A percentile compares a stretch with the other conserved stretches of the same genome.
These are phyloP conservation scores for Pedetes capensis DNA, from an alignment of 2,113 vertebrate species.

Conservation along the genomic window DNA sequence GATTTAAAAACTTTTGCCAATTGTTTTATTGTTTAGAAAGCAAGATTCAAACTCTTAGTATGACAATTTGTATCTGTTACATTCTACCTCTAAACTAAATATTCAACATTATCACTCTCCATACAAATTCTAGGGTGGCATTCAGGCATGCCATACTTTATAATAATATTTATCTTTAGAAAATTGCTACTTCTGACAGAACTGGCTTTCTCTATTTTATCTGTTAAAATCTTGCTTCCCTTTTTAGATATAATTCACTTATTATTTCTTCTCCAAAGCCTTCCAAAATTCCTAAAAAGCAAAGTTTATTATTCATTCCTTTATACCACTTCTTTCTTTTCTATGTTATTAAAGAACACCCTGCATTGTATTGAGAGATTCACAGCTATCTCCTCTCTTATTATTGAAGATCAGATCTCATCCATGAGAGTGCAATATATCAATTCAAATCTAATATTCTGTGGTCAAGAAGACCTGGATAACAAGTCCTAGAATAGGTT, in stretches of 20 bases:
- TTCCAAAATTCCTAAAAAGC: slow-evolving; percentile 3
- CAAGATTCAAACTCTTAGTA: neutral
- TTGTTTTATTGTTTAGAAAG: neutral
- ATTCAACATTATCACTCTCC: neutral
- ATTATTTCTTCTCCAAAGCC: neutral
- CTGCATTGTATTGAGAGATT: neutral
- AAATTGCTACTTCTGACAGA: neutral
- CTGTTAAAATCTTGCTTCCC: neutral
- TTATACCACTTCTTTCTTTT: neutral
- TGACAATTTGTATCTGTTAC: neutral
- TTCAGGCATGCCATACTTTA: neutral
- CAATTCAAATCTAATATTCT: slow-evolving; percentile 7
- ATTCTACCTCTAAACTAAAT: neutral
- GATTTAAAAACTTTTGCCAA: neutral
- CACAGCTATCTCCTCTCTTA: neutral
- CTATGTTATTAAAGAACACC: neutral
- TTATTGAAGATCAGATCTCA: neutral
- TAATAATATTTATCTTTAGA: neutral
- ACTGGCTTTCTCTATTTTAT: neutral
- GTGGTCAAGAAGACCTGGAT: neutral
- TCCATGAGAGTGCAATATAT: slow-evolving; percentile 6
- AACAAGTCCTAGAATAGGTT: neutral
- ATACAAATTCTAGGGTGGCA: neutral
- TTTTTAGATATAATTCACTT: neutral
- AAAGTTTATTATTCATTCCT: neutral